Conservation (phyloP, 2,888 invertebrate species). For the Pediacus dermestoides region DNA sequence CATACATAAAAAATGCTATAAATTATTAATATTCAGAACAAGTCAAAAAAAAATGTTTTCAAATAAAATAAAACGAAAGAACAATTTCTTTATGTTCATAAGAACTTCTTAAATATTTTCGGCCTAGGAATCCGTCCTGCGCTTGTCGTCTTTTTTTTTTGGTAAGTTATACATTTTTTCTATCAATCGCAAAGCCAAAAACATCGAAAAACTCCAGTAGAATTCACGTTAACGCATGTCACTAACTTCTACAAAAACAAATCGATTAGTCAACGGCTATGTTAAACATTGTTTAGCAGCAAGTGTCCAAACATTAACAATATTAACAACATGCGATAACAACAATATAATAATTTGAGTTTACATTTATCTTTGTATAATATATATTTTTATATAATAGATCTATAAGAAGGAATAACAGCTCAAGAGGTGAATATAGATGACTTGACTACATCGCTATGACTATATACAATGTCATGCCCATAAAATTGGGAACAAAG, state of each 20-base stretch:
- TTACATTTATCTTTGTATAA: conserved; percentile 38
- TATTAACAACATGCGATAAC: conserved; percentile 53
- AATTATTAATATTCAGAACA: too few species aligned
- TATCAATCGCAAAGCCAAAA: too few species aligned
- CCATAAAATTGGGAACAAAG: conserved; percentile 17
- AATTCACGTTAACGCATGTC: conserved; percentile 29
- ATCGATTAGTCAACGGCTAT: conserved; percentile 40
- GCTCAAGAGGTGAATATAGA: conserved; percentile 39
- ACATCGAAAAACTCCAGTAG: too few species aligned
- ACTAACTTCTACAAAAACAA: conserved; percentile 10
- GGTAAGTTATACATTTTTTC: too few species aligned
- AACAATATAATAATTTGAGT: conserved; percentile 47
- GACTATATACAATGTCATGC: conserved; percentile 43
- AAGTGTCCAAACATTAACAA: conserved; percentile 49
- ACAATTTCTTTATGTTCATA: too few species aligned
- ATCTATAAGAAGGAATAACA: conserved; percentile 44
- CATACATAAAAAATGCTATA: too few species aligned
- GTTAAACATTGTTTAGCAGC: conserved; percentile 29
- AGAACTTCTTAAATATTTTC: too few species aligned
- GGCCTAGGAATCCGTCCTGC: too few species aligned
- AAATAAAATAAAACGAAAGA: too few species aligned
- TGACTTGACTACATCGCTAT: conserved; percentile 36
- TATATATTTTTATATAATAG: conserved; percentile 34
- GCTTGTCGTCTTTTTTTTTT: too few species aligned
- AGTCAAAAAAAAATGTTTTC: too few species aligned